phyloP scores from a whole-genome alignment of 2,113 vertebrate species.

The Guaruba guarouba region DNA sequence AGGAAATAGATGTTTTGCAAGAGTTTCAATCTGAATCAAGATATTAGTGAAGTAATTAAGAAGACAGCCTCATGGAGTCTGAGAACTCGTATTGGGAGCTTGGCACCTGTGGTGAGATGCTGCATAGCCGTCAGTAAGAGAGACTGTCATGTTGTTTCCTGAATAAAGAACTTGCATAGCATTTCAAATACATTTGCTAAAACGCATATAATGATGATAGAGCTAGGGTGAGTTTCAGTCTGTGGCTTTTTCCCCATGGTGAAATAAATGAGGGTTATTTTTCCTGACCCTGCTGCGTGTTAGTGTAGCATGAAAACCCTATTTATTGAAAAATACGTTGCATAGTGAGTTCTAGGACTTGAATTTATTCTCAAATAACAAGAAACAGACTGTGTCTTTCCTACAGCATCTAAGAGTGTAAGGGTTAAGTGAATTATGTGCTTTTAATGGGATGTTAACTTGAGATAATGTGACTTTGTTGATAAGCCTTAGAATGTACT shows the following conservation, averaged over 20 bases:
- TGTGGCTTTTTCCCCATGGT: neutral
- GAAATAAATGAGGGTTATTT: neutral
- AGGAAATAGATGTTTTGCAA: too few species aligned
- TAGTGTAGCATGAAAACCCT: neutral
- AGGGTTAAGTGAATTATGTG: slow-evolving; percentile 12
- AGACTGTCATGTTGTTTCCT: neutral
- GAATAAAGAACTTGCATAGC: neutral
- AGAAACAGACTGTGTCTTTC: neutral
- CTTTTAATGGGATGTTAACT: slow-evolving; percentile 5
- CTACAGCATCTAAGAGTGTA: neutral
- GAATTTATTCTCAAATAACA: neutral
- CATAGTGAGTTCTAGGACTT: neutral
- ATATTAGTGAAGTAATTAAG: neutral
- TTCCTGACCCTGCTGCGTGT: neutral
- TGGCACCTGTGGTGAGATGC: neutral
- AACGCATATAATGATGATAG: neutral
- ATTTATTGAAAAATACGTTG: neutral
- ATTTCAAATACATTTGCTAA: neutral
- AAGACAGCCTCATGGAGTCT: neutral
- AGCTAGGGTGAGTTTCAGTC: neutral
- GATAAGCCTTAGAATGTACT: neutral
- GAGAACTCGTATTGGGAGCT: neutral
- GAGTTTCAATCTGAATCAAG: neutral
- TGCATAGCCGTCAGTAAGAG: neutral
- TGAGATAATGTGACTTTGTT: neutral